Conservation (phyloP, 2,113 vertebrate species). For the Pitta sordida region DNA sequence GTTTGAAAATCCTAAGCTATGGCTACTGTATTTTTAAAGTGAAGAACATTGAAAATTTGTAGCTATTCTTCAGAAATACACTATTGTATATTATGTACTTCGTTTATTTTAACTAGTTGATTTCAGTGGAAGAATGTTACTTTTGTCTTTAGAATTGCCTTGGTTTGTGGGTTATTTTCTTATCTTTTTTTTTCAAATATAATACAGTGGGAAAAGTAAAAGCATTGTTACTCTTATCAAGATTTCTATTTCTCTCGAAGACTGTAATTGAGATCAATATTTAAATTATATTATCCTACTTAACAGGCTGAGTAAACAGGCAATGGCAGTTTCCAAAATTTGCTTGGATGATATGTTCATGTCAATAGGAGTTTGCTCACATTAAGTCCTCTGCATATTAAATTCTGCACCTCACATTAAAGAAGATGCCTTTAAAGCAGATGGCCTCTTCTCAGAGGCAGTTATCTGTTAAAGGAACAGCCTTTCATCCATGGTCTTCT, state of each 20-base stretch:
- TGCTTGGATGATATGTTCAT: background rate
- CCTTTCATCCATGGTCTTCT: background rate
- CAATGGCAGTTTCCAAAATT: background rate
- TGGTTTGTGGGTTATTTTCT: accelerated
- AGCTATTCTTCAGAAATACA: background rate
- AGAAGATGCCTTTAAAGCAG: background rate
- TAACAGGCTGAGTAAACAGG: background rate
- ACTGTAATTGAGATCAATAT: background rate
- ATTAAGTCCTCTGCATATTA: background rate
- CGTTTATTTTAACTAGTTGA: background rate
- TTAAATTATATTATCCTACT: background rate
- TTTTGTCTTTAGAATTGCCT: background rate
- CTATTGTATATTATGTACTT: background rate
- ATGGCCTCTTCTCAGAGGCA: background rate
- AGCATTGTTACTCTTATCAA: background rate
- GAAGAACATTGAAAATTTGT: background rate
- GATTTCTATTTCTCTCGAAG: background rate
- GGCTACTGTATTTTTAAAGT: background rate
- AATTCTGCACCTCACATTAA: background rate
- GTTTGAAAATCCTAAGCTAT: background rate
- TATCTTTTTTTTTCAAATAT: background rate
- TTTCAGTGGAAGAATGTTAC: background rate
- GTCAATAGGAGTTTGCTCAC: background rate
- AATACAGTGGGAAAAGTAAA: background rate
- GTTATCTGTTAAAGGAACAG: background rate